A percentile compares a stretch with the other conserved stretches of the same genome.
These are phyloP conservation scores for Anser brachyrhynchus DNA, from an alignment of 2,113 vertebrate species.

Conservation along the genomic window DNA sequence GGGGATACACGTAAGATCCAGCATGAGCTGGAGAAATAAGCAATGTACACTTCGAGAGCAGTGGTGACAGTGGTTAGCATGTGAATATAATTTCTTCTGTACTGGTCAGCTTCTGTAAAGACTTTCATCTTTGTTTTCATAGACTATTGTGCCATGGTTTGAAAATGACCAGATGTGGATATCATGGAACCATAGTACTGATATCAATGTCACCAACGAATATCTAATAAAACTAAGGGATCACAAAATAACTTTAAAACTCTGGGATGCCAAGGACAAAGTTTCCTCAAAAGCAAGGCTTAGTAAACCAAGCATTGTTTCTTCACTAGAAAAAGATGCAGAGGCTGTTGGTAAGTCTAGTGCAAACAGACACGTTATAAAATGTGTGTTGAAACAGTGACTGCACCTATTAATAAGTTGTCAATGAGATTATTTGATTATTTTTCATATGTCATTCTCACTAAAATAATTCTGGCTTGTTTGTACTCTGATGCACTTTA, in stretches of 20 bases:
- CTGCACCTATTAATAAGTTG: background rate
- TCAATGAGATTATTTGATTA: background rate
- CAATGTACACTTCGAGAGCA: background rate
- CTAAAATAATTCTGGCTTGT: background rate
- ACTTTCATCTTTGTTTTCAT: background rate
- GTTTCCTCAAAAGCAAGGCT: constrained; percentile 68
- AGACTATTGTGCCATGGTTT: constrained; percentile 80
- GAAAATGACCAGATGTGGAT: constrained; percentile 83
- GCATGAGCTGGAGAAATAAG: background rate
- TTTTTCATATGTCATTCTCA: background rate
- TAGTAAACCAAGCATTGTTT: constrained; percentile 52
- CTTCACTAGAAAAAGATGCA: background rate
- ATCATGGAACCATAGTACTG: constrained; percentile 78
- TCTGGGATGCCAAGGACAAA: constrained; percentile 81
- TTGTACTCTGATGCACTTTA: background rate
- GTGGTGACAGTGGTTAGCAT: background rate
- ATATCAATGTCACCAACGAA: constrained; percentile 74
- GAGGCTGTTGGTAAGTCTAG: constrained; percentile 47
- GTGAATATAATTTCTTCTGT: background rate
- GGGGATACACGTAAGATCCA: background rate
- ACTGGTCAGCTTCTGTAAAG: background rate
- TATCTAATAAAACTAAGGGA: constrained; percentile 77
- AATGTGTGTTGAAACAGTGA: background rate
- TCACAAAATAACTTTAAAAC: constrained; percentile 77
- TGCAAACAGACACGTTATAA: background rate